Percentiles rank a stretch among this genome's conserved stretches.
These are phyloP conservation scores for Lepus timidus DNA, from an alignment of 2,113 vertebrate species.

Conservation along the genomic window DNA sequence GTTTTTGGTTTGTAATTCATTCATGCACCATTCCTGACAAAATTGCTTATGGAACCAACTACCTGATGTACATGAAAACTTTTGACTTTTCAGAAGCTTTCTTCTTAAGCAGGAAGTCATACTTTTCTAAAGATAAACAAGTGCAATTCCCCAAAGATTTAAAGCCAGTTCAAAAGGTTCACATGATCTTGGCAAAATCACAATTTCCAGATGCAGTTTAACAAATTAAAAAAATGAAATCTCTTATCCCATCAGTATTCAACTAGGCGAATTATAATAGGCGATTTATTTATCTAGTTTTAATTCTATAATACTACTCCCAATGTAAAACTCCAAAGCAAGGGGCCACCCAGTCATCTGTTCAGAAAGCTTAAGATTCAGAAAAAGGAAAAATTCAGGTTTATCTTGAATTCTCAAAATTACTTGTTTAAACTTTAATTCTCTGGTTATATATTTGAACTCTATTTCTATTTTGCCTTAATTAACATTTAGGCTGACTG, in stretches of 20 bases:
- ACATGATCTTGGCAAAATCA: conserved; percentile 58
- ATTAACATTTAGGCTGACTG: background rate
- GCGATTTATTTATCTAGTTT: conserved; percentile 5
- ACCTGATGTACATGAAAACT: background rate
- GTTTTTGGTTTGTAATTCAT: conserved; percentile 20
- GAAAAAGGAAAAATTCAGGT: background rate
- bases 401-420: background rate
- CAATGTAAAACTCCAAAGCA: background rate
- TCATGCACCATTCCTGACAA: background rate
- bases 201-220: conserved; percentile 54
- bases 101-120: conserved; percentile 44
- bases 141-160: conserved; percentile 50
- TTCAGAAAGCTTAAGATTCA: background rate
- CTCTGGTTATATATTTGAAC: background rate
- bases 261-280: background rate
- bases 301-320: background rate
- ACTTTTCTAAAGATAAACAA: conserved; percentile 62
- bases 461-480: conserved; percentile 42
- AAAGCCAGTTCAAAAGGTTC: conserved; percentile 43
- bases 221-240: background rate
- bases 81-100: conserved; percentile 36
- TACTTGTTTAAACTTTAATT: background rate
- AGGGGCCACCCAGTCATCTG: background rate
- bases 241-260: background rate
- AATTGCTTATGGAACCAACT: background rate